Evolutionary conservation across 2,113 vertebrate species (phyloP), one percentile per base, ranked within the genome.

Genomic region (Pteropus alecto): DNA sequence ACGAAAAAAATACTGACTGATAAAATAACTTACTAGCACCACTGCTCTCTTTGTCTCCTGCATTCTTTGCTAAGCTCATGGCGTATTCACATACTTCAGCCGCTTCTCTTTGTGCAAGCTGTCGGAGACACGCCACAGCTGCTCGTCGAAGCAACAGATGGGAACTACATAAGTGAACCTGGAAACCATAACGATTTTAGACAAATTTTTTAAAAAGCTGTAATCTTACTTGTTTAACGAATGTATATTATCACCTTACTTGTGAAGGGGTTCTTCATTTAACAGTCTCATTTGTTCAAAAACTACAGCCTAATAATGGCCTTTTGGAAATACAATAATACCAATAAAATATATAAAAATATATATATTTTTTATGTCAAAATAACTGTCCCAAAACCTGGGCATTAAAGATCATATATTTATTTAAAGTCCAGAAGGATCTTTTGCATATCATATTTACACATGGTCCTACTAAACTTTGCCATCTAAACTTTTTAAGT

Each of bases 161-260:
- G 96, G 99, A 99, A 96, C 99, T 99, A 98, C 99, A 99, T 30
- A 99, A 98, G 93, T 99, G 99, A 94, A 99, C 99, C 99, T 99
- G 98, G 14, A 98, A 97, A 38, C 2, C 93, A 78, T 15, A 97
- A 92, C 11, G 96, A 54, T 78, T 46, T 82, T 6, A 94, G 63
- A 5, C 24, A 60, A 26, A 92, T 60, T 58, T 60, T 24, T 0
- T 0, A 58, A 85, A 48, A 41, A 71, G 65, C 21, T 83, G 15
- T 24, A 60, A 28, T n/a, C 11, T 77, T 16, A 95, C 1, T 94
- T 74, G 15, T 58, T 14, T 54, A 46, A 38, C 15, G 26, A 95
- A 46, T 28, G 54, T 26, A 90, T 22, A 79, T 30, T 38, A 87
- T 94, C 14, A 73, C 24, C 16, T 71, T 48, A 79, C 43, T 87